These are phyloP conservation scores for Catocala sponsa DNA, from an alignment of 2,888 invertebrate species.

Conservation along the genomic window DNA sequence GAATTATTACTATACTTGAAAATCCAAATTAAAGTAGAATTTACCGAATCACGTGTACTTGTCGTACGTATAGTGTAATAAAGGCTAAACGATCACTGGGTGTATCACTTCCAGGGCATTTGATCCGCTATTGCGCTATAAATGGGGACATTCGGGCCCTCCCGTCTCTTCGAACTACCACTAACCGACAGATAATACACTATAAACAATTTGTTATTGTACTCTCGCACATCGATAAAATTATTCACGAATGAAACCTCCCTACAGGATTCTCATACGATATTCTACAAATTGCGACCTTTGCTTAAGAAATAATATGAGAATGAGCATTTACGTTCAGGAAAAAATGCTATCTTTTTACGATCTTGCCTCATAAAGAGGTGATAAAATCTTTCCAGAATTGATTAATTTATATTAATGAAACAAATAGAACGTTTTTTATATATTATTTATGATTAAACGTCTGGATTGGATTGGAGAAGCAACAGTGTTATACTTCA, in stretches of 20 bases:
- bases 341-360: background rate
- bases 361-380: background rate
- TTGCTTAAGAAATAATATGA: conserved; percentile 23
- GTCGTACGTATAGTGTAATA: conserved; percentile 52
- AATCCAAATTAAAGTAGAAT: background rate
- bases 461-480: background rate
- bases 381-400: background rate
- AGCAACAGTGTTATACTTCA: too few species aligned
- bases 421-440: background rate
- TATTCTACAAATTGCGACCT: conserved; percentile 30
- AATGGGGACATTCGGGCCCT: conserved; percentile 59
- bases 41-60: conserved; percentile 4
- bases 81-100: conserved; percentile 67
- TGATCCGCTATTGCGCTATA: conserved; percentile 72
- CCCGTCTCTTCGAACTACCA: conserved; percentile 54
- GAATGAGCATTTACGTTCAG: conserved; percentile 1
- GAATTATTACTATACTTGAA: too few species aligned
- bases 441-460: conserved; percentile 1
- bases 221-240: conserved; percentile 37
- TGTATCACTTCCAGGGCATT: conserved; percentile 78
- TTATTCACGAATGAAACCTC: conserved; percentile 39
- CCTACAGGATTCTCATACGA: conserved; percentile 10
- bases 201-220: conserved; percentile 59
- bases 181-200: conserved; percentile 56
- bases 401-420: background rate